Conservation (phyloP, 2,113 vertebrate species). For the Neogobius melanostomus region DNA sequence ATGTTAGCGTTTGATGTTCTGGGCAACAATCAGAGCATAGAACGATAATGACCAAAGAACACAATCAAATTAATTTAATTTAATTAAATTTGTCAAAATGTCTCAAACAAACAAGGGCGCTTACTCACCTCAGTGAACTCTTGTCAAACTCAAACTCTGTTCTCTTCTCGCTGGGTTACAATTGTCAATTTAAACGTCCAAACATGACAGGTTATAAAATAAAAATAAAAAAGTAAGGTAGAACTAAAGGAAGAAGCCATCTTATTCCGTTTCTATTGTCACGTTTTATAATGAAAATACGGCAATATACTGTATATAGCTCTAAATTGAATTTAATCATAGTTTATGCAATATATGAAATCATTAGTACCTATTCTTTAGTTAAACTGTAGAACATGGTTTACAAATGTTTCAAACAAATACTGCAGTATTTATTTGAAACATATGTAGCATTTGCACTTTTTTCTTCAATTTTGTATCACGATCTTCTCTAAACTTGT, state of each 20-base stretch:
- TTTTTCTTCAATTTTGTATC: too few relatives aligned
- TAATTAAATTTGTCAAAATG: slow-evolving; percentile 45
- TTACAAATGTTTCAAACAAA: too few relatives aligned
- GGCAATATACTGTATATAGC: too few relatives aligned
- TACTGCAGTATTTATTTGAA: neutral
- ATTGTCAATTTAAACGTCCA: neutral
- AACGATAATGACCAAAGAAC: slow-evolving; percentile 2
- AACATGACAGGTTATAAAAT: neutral
- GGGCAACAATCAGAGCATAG: slow-evolving; percentile 18
- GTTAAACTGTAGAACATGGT: too few relatives aligned
- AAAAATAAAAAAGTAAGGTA: too few relatives aligned
- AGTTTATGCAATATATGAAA: too few relatives aligned
- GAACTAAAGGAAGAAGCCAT: too few relatives aligned
- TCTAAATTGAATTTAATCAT: too few relatives aligned
- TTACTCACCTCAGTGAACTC: slow-evolving; percentile 11
- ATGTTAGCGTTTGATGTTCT: slow-evolving; percentile 13
- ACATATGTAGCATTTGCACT: too few relatives aligned
- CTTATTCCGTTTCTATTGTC: too few relatives aligned
- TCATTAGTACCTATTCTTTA: too few relatives aligned
- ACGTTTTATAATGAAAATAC: too few relatives aligned
- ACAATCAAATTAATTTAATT: slow-evolving; percentile 24
- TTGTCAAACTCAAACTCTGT: slow-evolving; percentile 13
- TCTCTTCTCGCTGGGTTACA: neutral
- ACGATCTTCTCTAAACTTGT: neutral
- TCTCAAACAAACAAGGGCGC: slow-evolving; percentile 18